Evolutionary conservation across 2,797 vertebrate species (phyloP), one percentile per base, ranked within the genome.

Genomic region (Podargus strigoides): DNA sequence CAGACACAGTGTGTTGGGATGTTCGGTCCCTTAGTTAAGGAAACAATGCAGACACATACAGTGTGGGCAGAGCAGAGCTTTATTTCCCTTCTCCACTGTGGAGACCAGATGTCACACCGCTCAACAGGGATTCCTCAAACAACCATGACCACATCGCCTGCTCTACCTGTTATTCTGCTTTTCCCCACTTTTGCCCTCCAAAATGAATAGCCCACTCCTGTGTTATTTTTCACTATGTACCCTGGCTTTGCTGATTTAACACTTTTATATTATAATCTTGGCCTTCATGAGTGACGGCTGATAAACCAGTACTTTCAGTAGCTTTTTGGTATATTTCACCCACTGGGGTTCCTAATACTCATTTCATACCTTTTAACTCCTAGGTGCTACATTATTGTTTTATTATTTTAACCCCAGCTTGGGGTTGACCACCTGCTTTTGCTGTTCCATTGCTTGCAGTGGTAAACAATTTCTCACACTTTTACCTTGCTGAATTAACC

Each of bases 211-310:
- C 6, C 12, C 23, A 14, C 14, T 58, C 27, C 16, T 82, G 9
- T 9, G 3, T 28, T 39, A 14, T 11, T 46, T 27, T 75, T 67
- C 52, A 9, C 7, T 37, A 0, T 19, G 24, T 15, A 15, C 4
- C 4, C 17, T 52, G 62, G 6, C 8, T 87, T 85, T 85, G 42
- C 14, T 66, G 3, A 66, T 79, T 66, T 85, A 37, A 42, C 0
- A 1, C 9, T 68, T 13, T 73, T 52, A 22, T 13, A 8, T 7
- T 22, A 42, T 42, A 72, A 73, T 34, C 27, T 39, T 42, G 18
- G 27, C 7, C 23, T 84, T 68, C 2, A 2, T 0, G 0, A 72
- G 16, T 42, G 32, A 56, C 44, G 64, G 42, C n/a, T 63, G 36
- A 2, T 41, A 78, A 85, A 5, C 4, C 30, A 81, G 14, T 60